A percentile compares a stretch with the other conserved stretches of the same genome.
Evolutionary conservation across 2,113 vertebrate genomes (phyloP).

Genomic region (Laterallus jamaicensis): DNA sequence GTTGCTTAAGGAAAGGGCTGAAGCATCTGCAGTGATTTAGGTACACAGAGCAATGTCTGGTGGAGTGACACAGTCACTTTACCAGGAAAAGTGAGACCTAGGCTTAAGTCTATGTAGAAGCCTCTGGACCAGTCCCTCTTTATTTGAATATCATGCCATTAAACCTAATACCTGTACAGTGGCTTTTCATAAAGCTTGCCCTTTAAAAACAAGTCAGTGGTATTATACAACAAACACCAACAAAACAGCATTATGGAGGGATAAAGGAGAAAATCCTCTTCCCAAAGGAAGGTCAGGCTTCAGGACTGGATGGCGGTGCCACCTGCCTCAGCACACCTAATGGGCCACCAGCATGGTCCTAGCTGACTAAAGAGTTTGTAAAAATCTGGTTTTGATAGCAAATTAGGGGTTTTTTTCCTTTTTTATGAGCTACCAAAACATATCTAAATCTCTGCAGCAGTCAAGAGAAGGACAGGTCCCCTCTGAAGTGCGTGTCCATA

Average conservation of each 20-base stretch:
- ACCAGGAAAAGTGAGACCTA: not conserved
- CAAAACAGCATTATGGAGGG: rapidly evolving
- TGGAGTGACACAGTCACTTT: not conserved
- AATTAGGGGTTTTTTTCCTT: too few relatives aligned
- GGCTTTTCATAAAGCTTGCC: slow-evolving; percentile 31
- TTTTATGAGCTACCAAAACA: not conserved
- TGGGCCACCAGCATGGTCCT: not conserved
- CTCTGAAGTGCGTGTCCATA: not conserved
- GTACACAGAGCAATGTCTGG: not conserved
- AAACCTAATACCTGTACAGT: not conserved
- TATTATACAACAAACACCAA: slow-evolving; percentile 17
- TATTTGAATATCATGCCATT: not conserved
- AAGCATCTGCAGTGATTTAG: not conserved
- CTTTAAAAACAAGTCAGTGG: not conserved
- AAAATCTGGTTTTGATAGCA: too few relatives aligned
- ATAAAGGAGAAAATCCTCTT: not conserved
- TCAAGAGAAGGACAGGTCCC: not conserved
- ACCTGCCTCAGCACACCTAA: not conserved
- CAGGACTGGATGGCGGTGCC: not conserved
- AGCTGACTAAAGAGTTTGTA: not conserved
- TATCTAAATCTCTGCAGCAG: not conserved
- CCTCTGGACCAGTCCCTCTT: not conserved
- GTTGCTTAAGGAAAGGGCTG: not conserved
- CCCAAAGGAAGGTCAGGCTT: not conserved
- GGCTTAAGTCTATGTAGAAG: not conserved